These are phyloP conservation scores for Cyclina sinensis DNA, from an alignment of 1,140 invertebrate species.

Conservation along the genomic window DNA sequence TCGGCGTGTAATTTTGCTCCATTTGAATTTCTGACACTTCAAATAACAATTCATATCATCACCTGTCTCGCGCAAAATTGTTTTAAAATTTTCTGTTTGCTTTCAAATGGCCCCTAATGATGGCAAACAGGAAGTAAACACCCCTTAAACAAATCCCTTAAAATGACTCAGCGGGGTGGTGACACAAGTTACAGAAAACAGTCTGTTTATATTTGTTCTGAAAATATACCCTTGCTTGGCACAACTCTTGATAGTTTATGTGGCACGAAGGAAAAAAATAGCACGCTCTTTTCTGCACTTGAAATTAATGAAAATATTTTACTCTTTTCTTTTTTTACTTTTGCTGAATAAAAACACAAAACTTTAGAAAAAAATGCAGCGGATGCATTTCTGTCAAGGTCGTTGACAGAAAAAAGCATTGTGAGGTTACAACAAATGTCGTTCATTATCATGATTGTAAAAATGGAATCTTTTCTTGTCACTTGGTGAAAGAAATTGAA, in stretches of 20 bases:
- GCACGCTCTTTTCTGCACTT: too few species aligned
- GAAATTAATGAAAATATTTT: too few species aligned
- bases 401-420: too few species aligned
- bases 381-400: too few species aligned
- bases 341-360: too few species aligned
- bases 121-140: not conserved
- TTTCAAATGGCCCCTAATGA: not conserved
- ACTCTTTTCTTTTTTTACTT: too few species aligned
- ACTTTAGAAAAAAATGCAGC: too few species aligned
- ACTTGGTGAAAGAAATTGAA: constrained; percentile 28
- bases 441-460: not conserved
- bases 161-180: not conserved
- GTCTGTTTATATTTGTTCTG: too few species aligned
- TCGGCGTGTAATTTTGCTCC: not conserved
- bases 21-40: constrained; percentile 39
- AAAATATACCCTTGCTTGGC: too few species aligned
- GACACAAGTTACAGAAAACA: not conserved
- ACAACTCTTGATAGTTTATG: too few species aligned
- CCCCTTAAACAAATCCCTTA: not conserved
- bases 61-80: constrained; percentile 4
- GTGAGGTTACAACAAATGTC: not conserved
- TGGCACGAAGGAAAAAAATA: too few species aligned
- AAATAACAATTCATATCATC: not conserved
- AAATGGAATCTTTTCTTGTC: not conserved
- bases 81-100: not conserved